Percentiles rank a stretch among this genome's conserved stretches.
phyloP scores from a whole-genome alignment of 2,888 invertebrate species.

The Periphyllus acericola region DNA sequence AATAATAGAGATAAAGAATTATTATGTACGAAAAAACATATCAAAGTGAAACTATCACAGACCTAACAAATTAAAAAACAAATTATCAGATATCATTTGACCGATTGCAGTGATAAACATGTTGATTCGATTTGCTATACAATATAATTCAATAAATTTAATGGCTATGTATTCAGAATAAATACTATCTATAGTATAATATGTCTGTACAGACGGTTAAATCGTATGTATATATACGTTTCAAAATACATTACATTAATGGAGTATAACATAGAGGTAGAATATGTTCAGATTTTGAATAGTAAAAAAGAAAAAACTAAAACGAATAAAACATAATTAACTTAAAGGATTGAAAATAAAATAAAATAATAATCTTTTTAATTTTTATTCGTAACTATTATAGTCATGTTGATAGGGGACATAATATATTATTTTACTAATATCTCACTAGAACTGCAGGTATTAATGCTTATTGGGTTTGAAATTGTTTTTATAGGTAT shows the following conservation, averaged over 20 bases:
- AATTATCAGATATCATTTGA: neutral
- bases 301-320: neutral
- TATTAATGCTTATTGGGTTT: neutral
- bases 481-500: neutral
- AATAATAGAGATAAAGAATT: neutral
- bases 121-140: neutral
- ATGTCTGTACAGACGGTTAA: neutral
- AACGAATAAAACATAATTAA: slow-evolving; percentile 4
- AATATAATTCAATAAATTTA: neutral
- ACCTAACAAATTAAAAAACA: neutral
- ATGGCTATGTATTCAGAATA: neutral
- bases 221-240: neutral
- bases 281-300: neutral
- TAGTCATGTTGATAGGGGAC: neutral
- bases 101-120: neutral
- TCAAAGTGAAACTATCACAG: slow-evolving; percentile 47
- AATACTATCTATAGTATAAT: neutral
- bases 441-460: slow-evolving; percentile 30
- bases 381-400: neutral
- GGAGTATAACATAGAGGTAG: slow-evolving; percentile 20
- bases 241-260: neutral
- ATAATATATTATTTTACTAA: slow-evolving; percentile 9
- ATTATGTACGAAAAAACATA: slow-evolving; percentile 21
- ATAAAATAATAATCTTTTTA: neutral
- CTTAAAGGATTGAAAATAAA: neutral